Evolutionary conservation across 2,113 vertebrate genomes (phyloP).

Genomic region (Passer domesticus): DNA sequence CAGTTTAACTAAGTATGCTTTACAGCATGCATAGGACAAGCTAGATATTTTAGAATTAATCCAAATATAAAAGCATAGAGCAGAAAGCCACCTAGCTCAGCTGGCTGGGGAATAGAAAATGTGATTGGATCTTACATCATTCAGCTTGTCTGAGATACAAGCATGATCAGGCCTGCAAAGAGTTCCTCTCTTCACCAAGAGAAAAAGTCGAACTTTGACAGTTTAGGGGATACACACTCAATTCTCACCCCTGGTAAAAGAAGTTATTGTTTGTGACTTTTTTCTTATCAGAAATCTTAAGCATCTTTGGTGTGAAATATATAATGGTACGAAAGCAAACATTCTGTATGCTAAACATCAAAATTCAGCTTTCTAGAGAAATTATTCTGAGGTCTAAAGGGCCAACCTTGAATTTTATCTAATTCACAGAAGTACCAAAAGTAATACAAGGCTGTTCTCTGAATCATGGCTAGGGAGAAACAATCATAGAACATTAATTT

Average conservation of each 20-base stretch:
- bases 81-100: neutral
- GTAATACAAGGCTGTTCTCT: neutral
- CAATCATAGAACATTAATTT: neutral
- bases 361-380: neutral
- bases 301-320: neutral
- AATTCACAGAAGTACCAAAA: neutral
- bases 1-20: neutral
- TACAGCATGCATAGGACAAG: neutral
- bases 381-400: neutral
- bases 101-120: neutral
- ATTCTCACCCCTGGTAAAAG: neutral
- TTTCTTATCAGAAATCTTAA: neutral
- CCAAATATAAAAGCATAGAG: neutral
- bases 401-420: neutral
- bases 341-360: neutral
- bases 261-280: neutral
- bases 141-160: neutral
- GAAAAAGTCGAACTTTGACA: neutral
- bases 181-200: neutral
- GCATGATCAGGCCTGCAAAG: neutral
- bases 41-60: neutral
- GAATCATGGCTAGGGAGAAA: neutral
- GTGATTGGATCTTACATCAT: neutral
- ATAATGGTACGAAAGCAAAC: neutral
- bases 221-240: neutral